Evolutionary conservation across 2,113 vertebrate species (phyloP).

Genomic region (Passer montanus): DNA sequence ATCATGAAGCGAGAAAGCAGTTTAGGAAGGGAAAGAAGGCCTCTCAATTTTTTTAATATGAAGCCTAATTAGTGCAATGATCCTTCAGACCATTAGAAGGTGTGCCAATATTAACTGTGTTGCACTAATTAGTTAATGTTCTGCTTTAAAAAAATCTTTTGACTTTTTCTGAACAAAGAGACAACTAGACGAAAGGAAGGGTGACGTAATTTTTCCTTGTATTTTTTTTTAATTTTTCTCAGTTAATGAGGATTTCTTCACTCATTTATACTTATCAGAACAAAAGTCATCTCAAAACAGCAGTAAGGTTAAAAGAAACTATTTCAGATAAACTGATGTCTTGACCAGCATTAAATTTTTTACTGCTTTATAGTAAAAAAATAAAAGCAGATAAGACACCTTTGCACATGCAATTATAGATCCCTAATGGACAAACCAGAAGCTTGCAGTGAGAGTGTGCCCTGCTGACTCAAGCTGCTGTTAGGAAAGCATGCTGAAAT

Average conservation of each 20-base stretch:
- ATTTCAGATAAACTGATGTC: background rate
- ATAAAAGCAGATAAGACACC: background rate
- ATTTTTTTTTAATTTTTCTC: background rate
- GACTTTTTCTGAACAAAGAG: background rate
- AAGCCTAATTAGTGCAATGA: background rate
- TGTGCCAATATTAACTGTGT: background rate
- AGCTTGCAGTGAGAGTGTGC: background rate
- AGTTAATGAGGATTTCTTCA: background rate
- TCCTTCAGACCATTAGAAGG: background rate
- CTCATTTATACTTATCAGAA: background rate
- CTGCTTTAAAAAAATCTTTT: background rate
- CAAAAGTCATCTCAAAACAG: background rate
- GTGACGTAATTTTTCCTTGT: background rate
- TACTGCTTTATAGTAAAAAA: background rate
- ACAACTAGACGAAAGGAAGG: background rate
- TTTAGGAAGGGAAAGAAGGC: background rate
- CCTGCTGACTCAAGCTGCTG: background rate
- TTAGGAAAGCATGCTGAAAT: background rate
- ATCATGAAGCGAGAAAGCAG: background rate
- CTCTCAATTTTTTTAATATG: background rate
- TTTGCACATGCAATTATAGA: background rate
- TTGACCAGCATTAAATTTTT: background rate
- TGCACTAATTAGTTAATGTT: background rate
- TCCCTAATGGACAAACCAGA: background rate
- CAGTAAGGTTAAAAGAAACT: background rate